Evolutionary conservation across 2,888 invertebrate genomes (phyloP).

Genomic region (Pogonocherus hispidulus): DNA sequence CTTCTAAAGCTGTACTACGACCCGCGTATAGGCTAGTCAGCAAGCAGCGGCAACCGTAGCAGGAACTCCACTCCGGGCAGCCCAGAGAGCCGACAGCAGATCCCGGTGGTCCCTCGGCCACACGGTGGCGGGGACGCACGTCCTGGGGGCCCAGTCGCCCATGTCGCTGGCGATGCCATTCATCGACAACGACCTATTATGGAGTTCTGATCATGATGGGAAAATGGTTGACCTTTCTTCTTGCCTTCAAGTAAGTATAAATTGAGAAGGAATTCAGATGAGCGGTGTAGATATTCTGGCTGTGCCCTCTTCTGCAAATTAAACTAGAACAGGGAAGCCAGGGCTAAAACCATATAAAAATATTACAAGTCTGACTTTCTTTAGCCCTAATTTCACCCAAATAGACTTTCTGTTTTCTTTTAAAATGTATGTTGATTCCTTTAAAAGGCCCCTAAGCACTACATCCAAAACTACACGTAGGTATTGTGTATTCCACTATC

Average conservation of each 20-base stretch:
- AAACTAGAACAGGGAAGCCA: no score
- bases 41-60: background rate
- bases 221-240: conserved; percentile 93
- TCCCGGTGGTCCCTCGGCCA: conserved; percentile 60
- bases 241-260: conserved; percentile 82
- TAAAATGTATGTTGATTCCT: no score
- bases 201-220: conserved; percentile 96
- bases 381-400: no score
- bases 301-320: no score
- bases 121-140: conserved; percentile 77
- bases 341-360: no score
- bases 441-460: no score
- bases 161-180: conserved; percentile 91
- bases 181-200: conserved; percentile 94
- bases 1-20: conserved; percentile 36
- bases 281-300: no score
- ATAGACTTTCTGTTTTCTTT: no score
- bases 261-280: no score
- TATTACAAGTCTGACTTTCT: no score
- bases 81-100: conserved; percentile 23
- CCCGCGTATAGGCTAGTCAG: conserved; percentile 34
- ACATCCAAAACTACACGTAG: no score
- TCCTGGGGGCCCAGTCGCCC: conserved; percentile 71
- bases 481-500: no score
- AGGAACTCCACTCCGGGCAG: conserved; percentile 15